Percentiles rank a stretch among this genome's conserved stretches.
phyloP scores from a whole-genome alignment of 2,888 invertebrate species.

The Acanthoscelides obtectus region DNA sequence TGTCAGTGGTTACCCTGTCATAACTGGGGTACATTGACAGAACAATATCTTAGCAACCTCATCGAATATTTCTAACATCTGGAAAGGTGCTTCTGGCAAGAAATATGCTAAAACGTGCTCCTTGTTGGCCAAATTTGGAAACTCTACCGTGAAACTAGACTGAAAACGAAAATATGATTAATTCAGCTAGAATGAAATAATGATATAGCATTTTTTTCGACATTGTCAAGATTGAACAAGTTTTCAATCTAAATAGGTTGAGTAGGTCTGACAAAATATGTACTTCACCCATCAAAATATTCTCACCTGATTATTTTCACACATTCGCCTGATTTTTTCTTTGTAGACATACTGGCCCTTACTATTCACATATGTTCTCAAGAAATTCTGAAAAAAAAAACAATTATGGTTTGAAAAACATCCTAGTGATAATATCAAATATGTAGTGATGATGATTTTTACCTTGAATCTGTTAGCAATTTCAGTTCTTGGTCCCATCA shows the following conservation, averaged over 20 bases:
- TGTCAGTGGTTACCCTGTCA: constrained; percentile 87
- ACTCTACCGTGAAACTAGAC: constrained; percentile 88
- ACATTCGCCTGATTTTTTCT: constrained; percentile 92
- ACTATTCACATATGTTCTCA: constrained; percentile 83
- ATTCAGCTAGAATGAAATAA: background rate
- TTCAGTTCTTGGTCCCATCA: constrained; percentile 93
- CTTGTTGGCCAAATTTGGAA: constrained; percentile 81
- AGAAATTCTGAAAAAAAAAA: constrained; percentile 58
- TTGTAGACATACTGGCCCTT: constrained; percentile 86
- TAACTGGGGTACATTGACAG: constrained; percentile 94
- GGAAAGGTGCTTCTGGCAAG: constrained; percentile 93
- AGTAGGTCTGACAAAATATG: constrained; percentile 8
- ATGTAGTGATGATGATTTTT: background rate
- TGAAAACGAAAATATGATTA: constrained; percentile 25
- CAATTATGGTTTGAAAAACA: background rate
- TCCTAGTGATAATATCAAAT: background rate
- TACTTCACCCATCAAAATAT: constrained; percentile 4
- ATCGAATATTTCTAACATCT: constrained; percentile 95
- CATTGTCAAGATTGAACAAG: constrained; percentile 2
- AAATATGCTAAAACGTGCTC: constrained; percentile 96
- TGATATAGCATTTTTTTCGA: no score
- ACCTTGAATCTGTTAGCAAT: constrained; percentile 84
- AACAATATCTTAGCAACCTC: constrained; percentile 90
- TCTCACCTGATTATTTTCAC: constrained; percentile 73
- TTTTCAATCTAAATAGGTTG: background rate